These are phyloP conservation scores for Rhopalosiphum maidis DNA, from an alignment of 1,140 invertebrate species.

Conservation along the genomic window DNA sequence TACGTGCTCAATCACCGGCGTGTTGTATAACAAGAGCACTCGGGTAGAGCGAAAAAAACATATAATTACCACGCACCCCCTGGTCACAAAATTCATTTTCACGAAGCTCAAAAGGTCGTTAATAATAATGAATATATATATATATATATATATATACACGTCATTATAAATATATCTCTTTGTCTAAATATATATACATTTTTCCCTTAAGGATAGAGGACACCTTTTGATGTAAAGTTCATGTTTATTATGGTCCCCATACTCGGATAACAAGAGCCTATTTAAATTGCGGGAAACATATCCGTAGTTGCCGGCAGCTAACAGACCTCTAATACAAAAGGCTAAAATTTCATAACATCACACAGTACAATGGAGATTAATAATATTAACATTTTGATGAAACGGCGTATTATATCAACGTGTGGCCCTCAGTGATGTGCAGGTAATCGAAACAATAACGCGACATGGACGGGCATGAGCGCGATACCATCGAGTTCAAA, in stretches of 20 bases:
- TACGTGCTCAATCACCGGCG: neutral
- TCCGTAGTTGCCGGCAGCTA: constrained; percentile 8
- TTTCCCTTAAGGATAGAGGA: constrained; percentile 5
- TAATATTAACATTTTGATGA: constrained; percentile 34
- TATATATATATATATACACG: neutral
- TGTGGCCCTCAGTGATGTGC: neutral
- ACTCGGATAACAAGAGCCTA: constrained; percentile 35
- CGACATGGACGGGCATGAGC: neutral
- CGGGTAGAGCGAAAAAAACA: neutral
- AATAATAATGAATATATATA: constrained; percentile 17
- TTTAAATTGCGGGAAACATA: constrained; percentile 48
- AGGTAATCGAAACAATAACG: neutral
- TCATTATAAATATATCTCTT: neutral
- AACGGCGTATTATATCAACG: neutral
- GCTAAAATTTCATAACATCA: constrained; percentile 38
- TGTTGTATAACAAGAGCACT: constrained; percentile 35
- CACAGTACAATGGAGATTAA: constrained; percentile 31
- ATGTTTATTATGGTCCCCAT: constrained; percentile 28
- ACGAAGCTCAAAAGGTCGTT: neutral
- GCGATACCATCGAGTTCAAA: neutral
- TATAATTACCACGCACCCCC: constrained; percentile 26
- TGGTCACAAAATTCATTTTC: constrained; percentile 24
- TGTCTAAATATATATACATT: neutral
- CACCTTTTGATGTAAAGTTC: constrained; percentile 47
- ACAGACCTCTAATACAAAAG: constrained; percentile 41